These are phyloP conservation scores for Nomada flava DNA, from an alignment of 2,888 invertebrate genomes.

Conservation along the genomic window DNA sequence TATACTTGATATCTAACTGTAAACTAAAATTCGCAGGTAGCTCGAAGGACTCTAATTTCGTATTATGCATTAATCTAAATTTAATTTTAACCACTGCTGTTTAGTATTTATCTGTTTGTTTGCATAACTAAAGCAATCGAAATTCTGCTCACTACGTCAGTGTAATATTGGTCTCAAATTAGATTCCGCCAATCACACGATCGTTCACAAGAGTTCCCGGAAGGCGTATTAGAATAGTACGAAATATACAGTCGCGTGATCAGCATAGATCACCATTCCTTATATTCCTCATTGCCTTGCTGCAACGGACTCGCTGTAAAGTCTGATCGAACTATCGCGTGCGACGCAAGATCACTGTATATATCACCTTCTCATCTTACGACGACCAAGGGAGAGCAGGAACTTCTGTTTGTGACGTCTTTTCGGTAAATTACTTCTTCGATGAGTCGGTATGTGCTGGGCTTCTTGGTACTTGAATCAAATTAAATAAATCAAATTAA, in stretches of 20 bases:
- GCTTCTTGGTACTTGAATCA: constrained; percentile 66
- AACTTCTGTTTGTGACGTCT: constrained; percentile 53
- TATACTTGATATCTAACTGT: too few relatives aligned
- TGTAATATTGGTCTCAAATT: neutral
- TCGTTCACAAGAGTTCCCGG: neutral
- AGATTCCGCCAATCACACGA: neutral
- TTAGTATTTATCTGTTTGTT: too few relatives aligned
- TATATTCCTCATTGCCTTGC: constrained; percentile 68
- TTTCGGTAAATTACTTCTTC: constrained; percentile 65
- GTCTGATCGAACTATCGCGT: constrained; percentile 76
- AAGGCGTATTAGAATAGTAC: constrained; percentile 62
- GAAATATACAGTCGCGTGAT: constrained; percentile 77
- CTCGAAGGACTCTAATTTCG: too few relatives aligned
- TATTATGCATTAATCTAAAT: too few relatives aligned
- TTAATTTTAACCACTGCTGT: too few relatives aligned
- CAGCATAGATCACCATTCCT: constrained; percentile 40
- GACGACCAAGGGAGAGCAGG: neutral
- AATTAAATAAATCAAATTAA: constrained; percentile 56
- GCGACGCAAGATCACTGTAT: constrained; percentile 64
- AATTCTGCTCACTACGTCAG: neutral
- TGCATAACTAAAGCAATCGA: too few relatives aligned
- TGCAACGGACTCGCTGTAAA: constrained; percentile 43
- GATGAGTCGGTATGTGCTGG: constrained; percentile 58
- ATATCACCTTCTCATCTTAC: constrained; percentile 45
- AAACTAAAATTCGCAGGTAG: too few relatives aligned